These are phyloP conservation scores for Polypedilum vanderplanki DNA, from an alignment of 1,140 invertebrate genomes.

Conservation along the genomic window DNA sequence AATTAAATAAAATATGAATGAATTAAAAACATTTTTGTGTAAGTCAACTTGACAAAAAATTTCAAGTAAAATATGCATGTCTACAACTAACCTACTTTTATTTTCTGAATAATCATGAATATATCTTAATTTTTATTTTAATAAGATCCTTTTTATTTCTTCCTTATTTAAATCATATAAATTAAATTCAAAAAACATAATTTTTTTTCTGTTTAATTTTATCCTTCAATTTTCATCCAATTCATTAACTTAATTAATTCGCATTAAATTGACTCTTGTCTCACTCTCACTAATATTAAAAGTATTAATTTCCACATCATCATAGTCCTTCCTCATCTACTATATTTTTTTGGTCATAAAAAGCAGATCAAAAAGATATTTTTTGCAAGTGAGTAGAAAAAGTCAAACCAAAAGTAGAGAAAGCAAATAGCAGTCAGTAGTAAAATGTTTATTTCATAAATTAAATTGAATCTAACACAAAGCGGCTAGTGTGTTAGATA, in stretches of 20 bases:
- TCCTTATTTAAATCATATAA: too few species aligned
- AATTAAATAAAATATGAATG: too few species aligned
- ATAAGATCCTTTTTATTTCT: too few species aligned
- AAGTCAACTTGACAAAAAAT: too few species aligned
- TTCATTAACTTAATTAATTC: conserved; percentile 20
- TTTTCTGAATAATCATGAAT: too few species aligned
- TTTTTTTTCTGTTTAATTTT: background rate
- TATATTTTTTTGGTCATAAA: background rate
- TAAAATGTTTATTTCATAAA: conserved; percentile 11
- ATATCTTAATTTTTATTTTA: too few species aligned
- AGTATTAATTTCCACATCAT: conserved; percentile 20
- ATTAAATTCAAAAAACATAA: too few species aligned
- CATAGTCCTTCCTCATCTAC: background rate
- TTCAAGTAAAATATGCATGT: too few species aligned
- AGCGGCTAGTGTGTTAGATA: background rate
- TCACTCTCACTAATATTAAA: background rate
- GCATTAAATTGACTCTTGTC: background rate
- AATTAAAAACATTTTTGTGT: too few species aligned
- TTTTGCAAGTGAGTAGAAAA: background rate
- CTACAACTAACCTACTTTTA: too few species aligned
- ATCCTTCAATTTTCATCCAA: background rate
- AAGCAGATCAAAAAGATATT: conserved; percentile 28
- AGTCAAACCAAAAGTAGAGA: background rate
- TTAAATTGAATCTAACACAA: conserved; percentile 20
- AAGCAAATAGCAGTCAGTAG: background rate